A percentile compares a stretch with the other conserved stretches of the same genome.
Evolutionary conservation across 1,140 invertebrate species (phyloP).

Genomic region (Bombus picipes): DNA sequence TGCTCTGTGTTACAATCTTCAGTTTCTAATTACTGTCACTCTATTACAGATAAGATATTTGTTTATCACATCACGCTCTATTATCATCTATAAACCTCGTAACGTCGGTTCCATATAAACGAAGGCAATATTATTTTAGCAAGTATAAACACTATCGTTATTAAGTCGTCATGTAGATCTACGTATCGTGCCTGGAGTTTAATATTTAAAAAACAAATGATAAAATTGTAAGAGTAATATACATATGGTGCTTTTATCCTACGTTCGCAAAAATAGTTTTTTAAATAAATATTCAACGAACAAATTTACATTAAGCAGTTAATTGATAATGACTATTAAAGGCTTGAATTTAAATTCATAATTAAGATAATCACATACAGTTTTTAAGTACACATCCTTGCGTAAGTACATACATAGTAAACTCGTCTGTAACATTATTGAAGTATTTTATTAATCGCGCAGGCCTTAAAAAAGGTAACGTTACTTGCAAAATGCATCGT

Average conservation of each 20-base stretch:
- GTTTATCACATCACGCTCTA: not conserved
- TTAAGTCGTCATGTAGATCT: not conserved
- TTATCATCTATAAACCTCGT: not conserved
- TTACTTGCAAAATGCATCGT: conserved; percentile 71
- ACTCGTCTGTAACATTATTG: conserved; percentile 64
- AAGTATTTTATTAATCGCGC: conserved; percentile 67
- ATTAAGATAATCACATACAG: conserved; percentile 68
- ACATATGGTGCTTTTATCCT: not conserved
- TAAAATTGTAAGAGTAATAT: conserved; percentile 1
- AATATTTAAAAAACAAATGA: not conserved
- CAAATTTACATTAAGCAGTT: conserved; percentile 51
- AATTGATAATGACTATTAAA: conserved; percentile 42
- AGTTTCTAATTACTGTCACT: conserved; percentile 35
- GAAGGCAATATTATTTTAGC: not conserved
- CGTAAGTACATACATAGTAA: conserved; percentile 65
- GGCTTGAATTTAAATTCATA: conserved; percentile 68
- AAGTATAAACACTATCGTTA: not conserved
- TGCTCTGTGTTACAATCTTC: conserved; percentile 15
- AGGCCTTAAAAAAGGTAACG: conserved; percentile 34
- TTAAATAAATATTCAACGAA: conserved; percentile 59
- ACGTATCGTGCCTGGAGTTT: conserved; percentile 12
- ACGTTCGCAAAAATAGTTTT: not conserved
- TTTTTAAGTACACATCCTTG: conserved; percentile 66
- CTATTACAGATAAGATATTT: conserved; percentile 41
- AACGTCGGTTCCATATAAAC: not conserved